phyloP scores from a whole-genome alignment of 2,113 vertebrate genomes.

The Mola mola region DNA sequence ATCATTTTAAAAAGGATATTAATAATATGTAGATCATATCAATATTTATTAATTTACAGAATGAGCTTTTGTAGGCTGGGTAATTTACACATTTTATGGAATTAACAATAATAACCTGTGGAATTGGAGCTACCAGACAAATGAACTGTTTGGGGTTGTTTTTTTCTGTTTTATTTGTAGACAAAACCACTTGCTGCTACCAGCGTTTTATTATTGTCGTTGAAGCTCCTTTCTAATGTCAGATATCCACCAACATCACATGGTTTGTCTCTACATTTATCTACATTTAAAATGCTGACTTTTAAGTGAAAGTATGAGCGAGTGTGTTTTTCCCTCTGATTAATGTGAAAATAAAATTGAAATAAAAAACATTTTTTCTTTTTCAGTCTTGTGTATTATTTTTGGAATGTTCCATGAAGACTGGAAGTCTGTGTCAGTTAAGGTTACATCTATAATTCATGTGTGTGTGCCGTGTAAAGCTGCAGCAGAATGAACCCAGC shows the following conservation, averaged over 20 bases:
- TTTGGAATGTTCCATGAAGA: neutral
- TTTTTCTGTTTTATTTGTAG: constrained; percentile 41
- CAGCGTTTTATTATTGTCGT: constrained; percentile 28
- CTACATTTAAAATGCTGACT: constrained; percentile 5
- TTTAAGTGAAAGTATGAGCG: constrained; percentile 11
- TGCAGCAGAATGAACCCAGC: constrained; percentile 3
- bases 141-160: constrained; percentile 23
- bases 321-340: constrained; percentile 38
- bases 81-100: constrained; percentile 34
- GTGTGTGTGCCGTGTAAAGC: too few species aligned
- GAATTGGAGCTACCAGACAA: constrained; percentile 35
- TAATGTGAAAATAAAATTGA: constrained; percentile 64
- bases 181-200: constrained; percentile 36
- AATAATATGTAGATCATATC: constrained; percentile 50
- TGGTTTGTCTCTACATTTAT: constrained; percentile 15
- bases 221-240: neutral
- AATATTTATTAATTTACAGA: constrained; percentile 75
- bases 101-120: constrained; percentile 50
- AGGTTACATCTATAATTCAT: neutral
- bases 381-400: neutral
- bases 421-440: neutral
- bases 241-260: constrained; percentile 11
- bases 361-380: neutral
- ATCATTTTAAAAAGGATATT: constrained; percentile 23
- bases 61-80: constrained; percentile 46